Evolutionary conservation across 2,113 vertebrate genomes (phyloP).

Genomic region (Ammospiza nelsoni): DNA sequence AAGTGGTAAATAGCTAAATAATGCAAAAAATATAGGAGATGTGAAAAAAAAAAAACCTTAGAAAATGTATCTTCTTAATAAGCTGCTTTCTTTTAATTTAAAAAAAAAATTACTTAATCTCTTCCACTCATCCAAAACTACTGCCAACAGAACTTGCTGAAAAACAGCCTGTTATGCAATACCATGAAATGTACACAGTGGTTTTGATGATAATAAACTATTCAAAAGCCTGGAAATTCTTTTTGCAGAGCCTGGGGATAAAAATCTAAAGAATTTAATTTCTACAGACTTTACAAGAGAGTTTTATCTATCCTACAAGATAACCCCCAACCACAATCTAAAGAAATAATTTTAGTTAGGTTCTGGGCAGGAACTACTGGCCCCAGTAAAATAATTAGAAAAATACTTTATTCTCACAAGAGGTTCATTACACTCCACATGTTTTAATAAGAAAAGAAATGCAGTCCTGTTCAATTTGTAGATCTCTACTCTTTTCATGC

Average conservation of each 20-base stretch:
- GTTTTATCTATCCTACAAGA: not conserved
- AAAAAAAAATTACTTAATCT: not conserved
- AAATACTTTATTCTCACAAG: slow-evolving; percentile 4
- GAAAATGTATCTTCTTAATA: not conserved
- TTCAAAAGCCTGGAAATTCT: slow-evolving; percentile 26
- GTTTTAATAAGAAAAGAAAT: not conserved
- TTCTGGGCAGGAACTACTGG: not conserved
- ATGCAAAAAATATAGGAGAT: not conserved
- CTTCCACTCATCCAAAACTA: not conserved
- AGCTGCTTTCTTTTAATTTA: not conserved
- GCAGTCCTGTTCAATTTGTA: not conserved
- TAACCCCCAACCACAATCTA: not conserved
- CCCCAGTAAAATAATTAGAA: slow-evolving; percentile 1
- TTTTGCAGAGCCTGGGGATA: not conserved
- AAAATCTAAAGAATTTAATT: slow-evolving; percentile 36
- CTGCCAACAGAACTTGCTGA: not conserved
- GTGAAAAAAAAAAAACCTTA: not conserved
- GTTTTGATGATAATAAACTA: slow-evolving; percentile 22
- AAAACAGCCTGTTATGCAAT: slow-evolving; percentile 35
- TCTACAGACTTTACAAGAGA: not conserved
- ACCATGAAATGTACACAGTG: not conserved
- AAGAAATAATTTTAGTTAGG: slow-evolving; percentile 2
- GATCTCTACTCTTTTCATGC: not conserved
- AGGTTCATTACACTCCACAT: not conserved
- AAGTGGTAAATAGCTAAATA: not conserved